Evolutionary conservation across 2,113 vertebrate genomes (phyloP).

Genomic region (Siphamia tubifer): DNA sequence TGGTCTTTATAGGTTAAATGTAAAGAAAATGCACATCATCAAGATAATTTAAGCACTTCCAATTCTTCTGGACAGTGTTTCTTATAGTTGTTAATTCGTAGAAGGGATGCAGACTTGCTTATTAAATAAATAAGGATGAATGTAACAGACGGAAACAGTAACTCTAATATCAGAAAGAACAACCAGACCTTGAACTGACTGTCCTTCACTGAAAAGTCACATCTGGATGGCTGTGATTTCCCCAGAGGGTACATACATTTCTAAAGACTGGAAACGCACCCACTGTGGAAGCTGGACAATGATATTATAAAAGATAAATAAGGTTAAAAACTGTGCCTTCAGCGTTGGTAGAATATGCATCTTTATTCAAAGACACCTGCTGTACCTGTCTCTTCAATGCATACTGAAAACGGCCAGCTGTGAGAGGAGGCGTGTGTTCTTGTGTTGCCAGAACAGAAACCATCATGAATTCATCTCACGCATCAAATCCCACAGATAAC

Average conservation of each 20-base stretch:
- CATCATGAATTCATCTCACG: slow-evolving; percentile 13
- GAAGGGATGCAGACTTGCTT: background rate
- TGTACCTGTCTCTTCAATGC: slow-evolving; percentile 47
- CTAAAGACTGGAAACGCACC: slow-evolving; percentile 39
- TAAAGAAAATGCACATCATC: background rate
- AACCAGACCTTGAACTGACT: background rate
- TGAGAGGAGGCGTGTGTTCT: background rate
- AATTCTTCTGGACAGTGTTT: background rate
- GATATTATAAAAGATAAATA: slow-evolving; percentile 31
- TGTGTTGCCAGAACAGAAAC: background rate
- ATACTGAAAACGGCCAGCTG: slow-evolving; percentile 35
- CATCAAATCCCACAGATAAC: background rate
- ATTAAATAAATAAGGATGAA: background rate
- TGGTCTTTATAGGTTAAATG: too few relatives aligned
- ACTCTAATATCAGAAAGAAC: background rate
- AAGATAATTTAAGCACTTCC: background rate
- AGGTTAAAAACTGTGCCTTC: background rate
- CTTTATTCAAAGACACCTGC: slow-evolving; percentile 61
- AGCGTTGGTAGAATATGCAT: slow-evolving; percentile 17
- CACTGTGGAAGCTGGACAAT: too few relatives aligned
- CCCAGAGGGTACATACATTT: slow-evolving; percentile 1
- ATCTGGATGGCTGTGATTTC: slow-evolving; percentile 53
- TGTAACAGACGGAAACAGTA: background rate
- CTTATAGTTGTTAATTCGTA: background rate
- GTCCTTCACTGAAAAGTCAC: slow-evolving; percentile 19